Evolutionary conservation across 2,797 vertebrate genomes (phyloP).

Genomic region (Pterois miles): DNA sequence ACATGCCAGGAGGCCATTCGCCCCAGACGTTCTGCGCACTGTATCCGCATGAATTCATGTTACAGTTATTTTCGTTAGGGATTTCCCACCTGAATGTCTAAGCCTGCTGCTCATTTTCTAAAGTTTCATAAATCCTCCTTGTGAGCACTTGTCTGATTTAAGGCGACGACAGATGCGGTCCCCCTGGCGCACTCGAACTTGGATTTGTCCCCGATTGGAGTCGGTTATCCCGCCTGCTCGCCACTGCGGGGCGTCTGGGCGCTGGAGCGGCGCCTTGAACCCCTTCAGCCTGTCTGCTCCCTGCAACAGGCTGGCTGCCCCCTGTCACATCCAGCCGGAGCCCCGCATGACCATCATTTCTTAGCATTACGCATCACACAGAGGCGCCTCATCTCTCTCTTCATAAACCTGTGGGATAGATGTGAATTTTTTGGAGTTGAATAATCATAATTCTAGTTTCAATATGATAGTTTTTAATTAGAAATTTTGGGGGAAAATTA

Average conservation of each 20-base stretch:
- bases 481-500: too few species aligned
- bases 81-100: slow-evolving; percentile 49
- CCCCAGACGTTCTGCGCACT: slow-evolving; percentile 2
- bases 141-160: slow-evolving; percentile 50
- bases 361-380: slow-evolving; percentile 13
- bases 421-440: slow-evolving; percentile 1
- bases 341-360: slow-evolving; percentile 14
- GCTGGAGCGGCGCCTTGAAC: slow-evolving; percentile 76
- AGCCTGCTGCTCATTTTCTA: slow-evolving; percentile 53
- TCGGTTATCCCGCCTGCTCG: slow-evolving; percentile 49
- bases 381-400: neutral
- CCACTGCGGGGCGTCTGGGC: slow-evolving; percentile 89
- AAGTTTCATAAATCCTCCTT: slow-evolving; percentile 52
- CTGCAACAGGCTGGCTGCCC: slow-evolving; percentile 48
- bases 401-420: neutral
- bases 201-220: slow-evolving; percentile 42
- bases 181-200: slow-evolving; percentile 40
- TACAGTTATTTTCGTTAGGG: slow-evolving; percentile 37
- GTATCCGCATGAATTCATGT: slow-evolving; percentile 18
- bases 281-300: slow-evolving; percentile 10
- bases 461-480: neutral
- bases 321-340: neutral
- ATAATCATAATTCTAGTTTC: neutral
- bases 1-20: neutral
- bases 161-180: slow-evolving; percentile 48